Conservation (phyloP, 2,113 vertebrate species). For the Odontesthes bonariensis region DNA sequence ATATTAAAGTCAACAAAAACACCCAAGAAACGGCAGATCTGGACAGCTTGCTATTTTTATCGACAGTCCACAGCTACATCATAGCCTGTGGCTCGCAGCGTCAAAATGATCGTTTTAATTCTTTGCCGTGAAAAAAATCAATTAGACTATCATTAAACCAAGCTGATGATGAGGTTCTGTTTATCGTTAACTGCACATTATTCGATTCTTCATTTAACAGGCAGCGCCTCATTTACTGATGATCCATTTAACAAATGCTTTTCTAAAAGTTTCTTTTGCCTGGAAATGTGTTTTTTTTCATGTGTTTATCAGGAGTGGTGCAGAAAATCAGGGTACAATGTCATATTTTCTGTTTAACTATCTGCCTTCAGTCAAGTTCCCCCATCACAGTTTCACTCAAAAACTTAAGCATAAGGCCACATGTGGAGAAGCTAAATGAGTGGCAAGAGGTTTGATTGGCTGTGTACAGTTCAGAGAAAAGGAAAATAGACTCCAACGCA, state of each 20-base stretch:
- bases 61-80: constrained; percentile 56
- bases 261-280: constrained; percentile 73
- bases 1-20: constrained; percentile 32
- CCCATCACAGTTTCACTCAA: constrained; percentile 30
- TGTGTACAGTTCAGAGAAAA: constrained; percentile 9
- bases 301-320: constrained; percentile 17
- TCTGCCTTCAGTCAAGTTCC: constrained; percentile 12
- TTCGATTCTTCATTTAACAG: constrained; percentile 84
- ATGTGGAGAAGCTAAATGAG: constrained; percentile 38
- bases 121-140: constrained; percentile 80
- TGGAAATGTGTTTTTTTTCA: constrained; percentile 51
- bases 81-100: constrained; percentile 75
- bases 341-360: constrained; percentile 29
- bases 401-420: constrained; percentile 41
- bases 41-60: constrained; percentile 73
- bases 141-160: constrained; percentile 81
- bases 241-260: constrained; percentile 80
- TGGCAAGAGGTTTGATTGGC: constrained; percentile 26
- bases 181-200: constrained; percentile 83
- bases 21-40: constrained; percentile 53
- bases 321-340: constrained; percentile 5
- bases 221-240: constrained; percentile 82
- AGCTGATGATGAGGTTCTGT: constrained; percentile 81
- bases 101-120: constrained; percentile 78
- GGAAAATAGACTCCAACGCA: constrained; percentile 18